A percentile compares a stretch with the other conserved stretches of the same genome.
Conservation (phyloP, 2,113 vertebrate species). For the Pseudorasbora parva region DNA sequence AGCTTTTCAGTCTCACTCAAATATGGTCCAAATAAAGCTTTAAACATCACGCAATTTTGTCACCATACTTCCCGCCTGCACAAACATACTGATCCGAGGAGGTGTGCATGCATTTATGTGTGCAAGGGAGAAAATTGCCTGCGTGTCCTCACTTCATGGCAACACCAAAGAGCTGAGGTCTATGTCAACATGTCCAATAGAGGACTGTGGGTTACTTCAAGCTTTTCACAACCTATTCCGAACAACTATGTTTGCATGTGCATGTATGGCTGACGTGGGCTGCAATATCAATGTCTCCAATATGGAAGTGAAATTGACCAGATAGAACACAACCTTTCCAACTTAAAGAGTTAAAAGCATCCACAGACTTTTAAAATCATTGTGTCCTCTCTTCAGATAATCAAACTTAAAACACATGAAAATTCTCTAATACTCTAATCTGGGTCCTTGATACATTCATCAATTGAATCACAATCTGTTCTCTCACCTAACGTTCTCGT, state of each 20-base stretch:
- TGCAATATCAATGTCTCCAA: background rate
- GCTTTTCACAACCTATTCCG: conserved; percentile 1
- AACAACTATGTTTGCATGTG: background rate
- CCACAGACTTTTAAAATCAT: background rate
- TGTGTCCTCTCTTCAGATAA: background rate
- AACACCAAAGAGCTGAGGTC: conserved; percentile 30
- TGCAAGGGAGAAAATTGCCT: conserved; percentile 26
- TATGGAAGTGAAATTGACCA: background rate
- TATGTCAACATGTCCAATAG: conserved; percentile 31
- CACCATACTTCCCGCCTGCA: background rate
- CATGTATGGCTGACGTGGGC: background rate
- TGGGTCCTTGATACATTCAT: background rate
- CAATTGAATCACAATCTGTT: background rate
- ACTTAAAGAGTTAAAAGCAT: background rate
- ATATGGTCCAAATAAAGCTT: background rate
- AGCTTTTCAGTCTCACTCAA: background rate
- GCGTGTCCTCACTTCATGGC: conserved; percentile 35
- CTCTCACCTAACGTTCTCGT: background rate
- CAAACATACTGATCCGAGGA: background rate
- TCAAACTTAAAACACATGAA: background rate
- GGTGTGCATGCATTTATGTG: conserved; percentile 26
- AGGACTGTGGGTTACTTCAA: background rate
- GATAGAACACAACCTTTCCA: background rate
- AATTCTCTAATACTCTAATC: background rate
- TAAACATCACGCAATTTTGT: background rate